Percentiles rank a stretch among this genome's conserved stretches.
These are phyloP conservation scores for Lasioglossum malachurum DNA, from an alignment of 2,888 invertebrate genomes.

Conservation along the genomic window DNA sequence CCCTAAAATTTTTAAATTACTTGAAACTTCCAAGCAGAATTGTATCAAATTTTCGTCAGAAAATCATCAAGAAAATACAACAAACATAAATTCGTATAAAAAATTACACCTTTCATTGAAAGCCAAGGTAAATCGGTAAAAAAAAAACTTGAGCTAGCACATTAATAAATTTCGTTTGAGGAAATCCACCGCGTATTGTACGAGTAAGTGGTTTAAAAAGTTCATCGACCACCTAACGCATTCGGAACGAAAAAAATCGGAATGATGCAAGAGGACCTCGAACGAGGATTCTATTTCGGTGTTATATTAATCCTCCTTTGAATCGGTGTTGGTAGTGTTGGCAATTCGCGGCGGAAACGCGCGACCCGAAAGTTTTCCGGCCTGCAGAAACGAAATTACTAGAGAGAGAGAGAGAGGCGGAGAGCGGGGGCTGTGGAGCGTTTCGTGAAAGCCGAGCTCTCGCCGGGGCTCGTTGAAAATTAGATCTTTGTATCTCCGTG, in stretches of 20 bases:
- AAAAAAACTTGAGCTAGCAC: neutral
- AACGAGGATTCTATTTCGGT: neutral
- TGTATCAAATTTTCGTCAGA: neutral
- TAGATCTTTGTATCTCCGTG: conserved; percentile 72
- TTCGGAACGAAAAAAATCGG: neutral
- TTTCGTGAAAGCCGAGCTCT: conserved; percentile 16
- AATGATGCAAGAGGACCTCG: neutral
- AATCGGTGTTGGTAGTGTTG: neutral
- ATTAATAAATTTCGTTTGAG: neutral
- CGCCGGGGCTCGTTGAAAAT: conserved; percentile 66
- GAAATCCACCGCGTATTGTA: neutral
- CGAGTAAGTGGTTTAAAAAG: neutral
- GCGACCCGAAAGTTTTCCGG: conserved; percentile 20
- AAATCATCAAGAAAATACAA: too few species aligned
- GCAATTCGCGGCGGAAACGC: conserved; percentile 6
- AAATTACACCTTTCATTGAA: neutral
- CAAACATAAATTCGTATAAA: too few species aligned
- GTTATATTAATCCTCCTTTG: conserved; percentile 1
- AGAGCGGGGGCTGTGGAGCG: conserved; percentile 14
- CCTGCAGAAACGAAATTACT: conserved; percentile 51
- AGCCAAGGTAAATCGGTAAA: neutral
- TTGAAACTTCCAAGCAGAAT: neutral
- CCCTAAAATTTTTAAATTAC: neutral
- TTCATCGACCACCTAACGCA: neutral
- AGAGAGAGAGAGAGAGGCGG: neutral